Conservation (phyloP, 1,140 invertebrate genomes). For the Temnothorax longispinosus region DNA sequence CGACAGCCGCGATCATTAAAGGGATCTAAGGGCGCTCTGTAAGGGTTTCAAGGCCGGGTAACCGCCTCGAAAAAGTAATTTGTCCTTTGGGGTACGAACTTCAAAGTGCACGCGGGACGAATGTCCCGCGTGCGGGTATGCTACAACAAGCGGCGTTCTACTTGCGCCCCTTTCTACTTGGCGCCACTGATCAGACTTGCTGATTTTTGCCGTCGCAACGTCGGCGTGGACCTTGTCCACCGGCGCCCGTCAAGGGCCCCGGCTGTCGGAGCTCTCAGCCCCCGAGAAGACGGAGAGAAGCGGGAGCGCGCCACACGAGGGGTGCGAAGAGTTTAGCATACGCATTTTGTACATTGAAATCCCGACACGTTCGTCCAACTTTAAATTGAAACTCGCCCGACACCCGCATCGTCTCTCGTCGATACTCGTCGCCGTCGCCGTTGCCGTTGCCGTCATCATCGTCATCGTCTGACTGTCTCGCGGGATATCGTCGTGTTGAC, state of each 20-base stretch:
- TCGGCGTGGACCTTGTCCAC: constrained; percentile 76
- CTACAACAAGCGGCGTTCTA: constrained; percentile 63
- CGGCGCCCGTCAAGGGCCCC: constrained; percentile 66
- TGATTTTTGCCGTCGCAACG: constrained; percentile 80
- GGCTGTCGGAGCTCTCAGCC: constrained; percentile 64
- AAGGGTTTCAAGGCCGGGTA: constrained; percentile 66
- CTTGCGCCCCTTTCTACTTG: constrained; percentile 77
- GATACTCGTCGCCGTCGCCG: constrained; percentile 43
- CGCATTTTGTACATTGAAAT: constrained; percentile 84
- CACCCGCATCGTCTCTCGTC: constrained; percentile 43
- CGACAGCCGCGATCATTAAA: constrained; percentile 66
- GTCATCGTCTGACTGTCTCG: neutral
- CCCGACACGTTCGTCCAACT: constrained; percentile 81
- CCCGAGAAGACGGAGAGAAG: constrained; percentile 68
- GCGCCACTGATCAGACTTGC: constrained; percentile 82
- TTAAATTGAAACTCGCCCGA: constrained; percentile 82
- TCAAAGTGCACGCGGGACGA: constrained; percentile 75
- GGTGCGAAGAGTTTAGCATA: constrained; percentile 84
- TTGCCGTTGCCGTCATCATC: constrained; percentile 23
- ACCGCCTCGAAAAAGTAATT: constrained; percentile 74
- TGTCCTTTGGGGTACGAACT: constrained; percentile 72
- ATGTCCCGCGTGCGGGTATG: constrained; percentile 64
- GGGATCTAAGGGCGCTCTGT: constrained; percentile 60
- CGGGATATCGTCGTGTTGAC: neutral
- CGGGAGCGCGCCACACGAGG: constrained; percentile 64